Percentiles rank a stretch among this genome's conserved stretches.
Evolutionary conservation across 2,113 vertebrate genomes (phyloP).

Genomic region (Hiodon alosoides): DNA sequence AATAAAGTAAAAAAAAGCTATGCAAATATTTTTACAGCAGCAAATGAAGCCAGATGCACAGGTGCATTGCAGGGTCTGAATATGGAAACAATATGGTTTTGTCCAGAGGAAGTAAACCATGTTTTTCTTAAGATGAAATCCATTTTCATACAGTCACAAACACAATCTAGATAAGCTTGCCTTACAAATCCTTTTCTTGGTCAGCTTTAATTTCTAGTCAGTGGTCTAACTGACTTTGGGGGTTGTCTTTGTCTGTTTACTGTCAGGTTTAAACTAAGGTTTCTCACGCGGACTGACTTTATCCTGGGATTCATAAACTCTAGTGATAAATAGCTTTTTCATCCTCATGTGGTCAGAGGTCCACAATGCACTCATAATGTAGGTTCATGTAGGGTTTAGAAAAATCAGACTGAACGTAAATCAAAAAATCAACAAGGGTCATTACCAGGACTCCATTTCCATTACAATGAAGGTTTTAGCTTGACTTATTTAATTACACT

Average conservation of each 20-base stretch:
- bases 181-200: background rate
- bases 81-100: constrained; percentile 35
- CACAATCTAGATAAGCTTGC: background rate
- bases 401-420: too few relatives aligned
- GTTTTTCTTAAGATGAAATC: constrained; percentile 24
- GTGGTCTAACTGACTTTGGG: background rate
- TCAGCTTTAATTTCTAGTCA: background rate
- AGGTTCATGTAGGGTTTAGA: too few relatives aligned
- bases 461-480: too few relatives aligned
- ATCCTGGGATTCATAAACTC: too few relatives aligned
- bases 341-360: too few relatives aligned
- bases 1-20: constrained; percentile 48
- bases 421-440: too few relatives aligned
- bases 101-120: constrained; percentile 28
- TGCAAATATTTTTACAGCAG: constrained; percentile 51
- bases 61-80: constrained; percentile 47
- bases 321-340: too few relatives aligned
- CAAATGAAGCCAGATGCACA: constrained; percentile 50
- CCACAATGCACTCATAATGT: too few relatives aligned
- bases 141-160: constrained; percentile 27
- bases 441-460: too few relatives aligned
- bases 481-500: too few relatives aligned
- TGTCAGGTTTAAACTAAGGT: too few relatives aligned
- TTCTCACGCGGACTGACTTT: too few relatives aligned
- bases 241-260: background rate